A percentile compares a stretch with the other conserved stretches of the same genome.
These are phyloP conservation scores for Eupelmus urozonus DNA, from an alignment of 2,888 invertebrate species.

Conservation along the genomic window DNA sequence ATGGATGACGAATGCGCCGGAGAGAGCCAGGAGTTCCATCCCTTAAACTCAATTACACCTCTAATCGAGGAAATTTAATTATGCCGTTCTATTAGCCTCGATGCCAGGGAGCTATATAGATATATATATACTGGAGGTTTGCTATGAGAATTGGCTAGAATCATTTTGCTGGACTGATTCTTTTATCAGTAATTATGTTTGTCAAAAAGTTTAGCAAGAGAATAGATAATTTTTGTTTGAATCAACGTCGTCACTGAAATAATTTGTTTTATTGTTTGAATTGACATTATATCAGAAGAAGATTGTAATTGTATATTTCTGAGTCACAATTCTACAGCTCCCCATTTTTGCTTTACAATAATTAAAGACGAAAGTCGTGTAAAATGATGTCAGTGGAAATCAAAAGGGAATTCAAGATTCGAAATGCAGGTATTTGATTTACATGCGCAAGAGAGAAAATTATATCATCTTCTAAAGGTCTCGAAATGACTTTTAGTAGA, in stretches of 20 bases:
- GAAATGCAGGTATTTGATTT: conserved; percentile 18
- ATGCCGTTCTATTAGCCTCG: conserved; percentile 21
- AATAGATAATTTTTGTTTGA: too few relatives aligned
- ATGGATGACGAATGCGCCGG: conserved; percentile 32
- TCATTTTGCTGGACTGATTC: too few relatives aligned
- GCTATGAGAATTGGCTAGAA: too few relatives aligned
- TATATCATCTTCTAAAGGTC: conserved; percentile 23
- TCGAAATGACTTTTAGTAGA: conserved; percentile 35
- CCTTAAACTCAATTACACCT: conserved; percentile 42
- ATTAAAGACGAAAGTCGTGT: not conserved
- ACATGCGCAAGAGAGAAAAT: conserved; percentile 16
- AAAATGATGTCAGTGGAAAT: conserved; percentile 13
- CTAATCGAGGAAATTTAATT: conserved; percentile 53
- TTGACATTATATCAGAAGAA: too few relatives aligned
- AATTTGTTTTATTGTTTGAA: too few relatives aligned
- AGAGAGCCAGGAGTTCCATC: not conserved
- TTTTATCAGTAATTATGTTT: too few relatives aligned
- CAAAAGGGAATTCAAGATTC: conserved; percentile 11
- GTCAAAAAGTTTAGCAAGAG: too few relatives aligned
- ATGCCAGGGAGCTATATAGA: conserved; percentile 4
- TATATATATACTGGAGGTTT: not conserved
- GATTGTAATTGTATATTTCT: too few relatives aligned
- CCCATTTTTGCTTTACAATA: not conserved
- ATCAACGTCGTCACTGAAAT: too few relatives aligned
- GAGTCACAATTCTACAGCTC: too few relatives aligned